phyloP scores from a whole-genome alignment of 2,113 vertebrate species.

The Sisor rabdophorus region DNA sequence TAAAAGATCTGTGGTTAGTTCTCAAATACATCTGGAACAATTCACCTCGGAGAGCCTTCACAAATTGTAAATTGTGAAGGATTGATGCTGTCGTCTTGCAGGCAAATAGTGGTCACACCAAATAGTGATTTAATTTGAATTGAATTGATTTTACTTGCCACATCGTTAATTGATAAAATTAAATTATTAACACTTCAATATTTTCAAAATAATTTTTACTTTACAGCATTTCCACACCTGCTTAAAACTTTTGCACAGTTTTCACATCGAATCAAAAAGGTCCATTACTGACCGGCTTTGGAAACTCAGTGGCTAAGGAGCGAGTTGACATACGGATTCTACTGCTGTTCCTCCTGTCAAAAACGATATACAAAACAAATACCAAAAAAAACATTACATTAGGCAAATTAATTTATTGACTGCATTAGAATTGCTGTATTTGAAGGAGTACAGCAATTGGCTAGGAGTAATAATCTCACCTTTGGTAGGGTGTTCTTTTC shows the following conservation, averaged over 20 bases:
- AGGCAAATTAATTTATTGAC: not conserved
- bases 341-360: slow-evolving; percentile 88
- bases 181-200: too few relatives aligned
- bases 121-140: too few relatives aligned
- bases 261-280: not conserved
- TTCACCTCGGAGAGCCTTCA: too few relatives aligned
- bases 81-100: too few relatives aligned
- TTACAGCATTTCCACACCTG: not conserved
- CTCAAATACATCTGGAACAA: too few relatives aligned
- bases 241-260: not conserved
- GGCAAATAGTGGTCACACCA: too few relatives aligned
- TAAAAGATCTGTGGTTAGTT: too few relatives aligned
- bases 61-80: too few relatives aligned
- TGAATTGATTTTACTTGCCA: too few relatives aligned
- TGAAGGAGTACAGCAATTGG: not conserved
- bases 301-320: slow-evolving; percentile 68
- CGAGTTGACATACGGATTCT: slow-evolving; percentile 75
- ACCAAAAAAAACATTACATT: not conserved
- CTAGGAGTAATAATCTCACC: slow-evolving; percentile 65
- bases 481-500: slow-evolving; percentile 85
- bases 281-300: slow-evolving; percentile 81
- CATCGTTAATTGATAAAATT: too few relatives aligned
- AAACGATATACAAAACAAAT: slow-evolving; percentile 39
- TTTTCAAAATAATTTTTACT: too few relatives aligned
- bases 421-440: not conserved